Percentiles rank a stretch among this genome's conserved stretches.
phyloP scores from a whole-genome alignment of 2,113 vertebrate genomes.

The Planiliza haematocheilus region DNA sequence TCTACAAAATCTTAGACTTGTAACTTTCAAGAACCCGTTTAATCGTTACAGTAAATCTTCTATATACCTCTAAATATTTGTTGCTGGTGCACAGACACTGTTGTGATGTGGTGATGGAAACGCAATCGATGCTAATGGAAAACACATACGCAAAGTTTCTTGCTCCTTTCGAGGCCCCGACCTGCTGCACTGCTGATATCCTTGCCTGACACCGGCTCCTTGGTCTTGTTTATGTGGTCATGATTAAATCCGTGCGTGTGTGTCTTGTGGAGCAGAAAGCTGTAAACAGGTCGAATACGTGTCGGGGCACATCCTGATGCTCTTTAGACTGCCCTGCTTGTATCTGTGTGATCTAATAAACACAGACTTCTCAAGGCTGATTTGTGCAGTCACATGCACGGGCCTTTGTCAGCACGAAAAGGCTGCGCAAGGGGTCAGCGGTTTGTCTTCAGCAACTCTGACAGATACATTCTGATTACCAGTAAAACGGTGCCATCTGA shows the following conservation, averaged over 20 bases:
- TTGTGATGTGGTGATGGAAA: too few relatives aligned
- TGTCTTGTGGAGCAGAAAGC: constrained; percentile 64
- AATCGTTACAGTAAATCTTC: too few relatives aligned
- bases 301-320: constrained; percentile 48
- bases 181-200: neutral
- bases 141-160: neutral
- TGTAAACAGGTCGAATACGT: constrained; percentile 67
- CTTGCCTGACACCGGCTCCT: constrained; percentile 13
- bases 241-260: constrained; percentile 51
- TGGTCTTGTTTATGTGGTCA: constrained; percentile 43
- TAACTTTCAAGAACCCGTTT: too few relatives aligned
- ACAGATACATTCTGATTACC: constrained; percentile 1
- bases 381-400: constrained; percentile 59
- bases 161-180: neutral
- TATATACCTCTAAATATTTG: too few relatives aligned
- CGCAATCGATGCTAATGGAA: neutral
- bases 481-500: neutral
- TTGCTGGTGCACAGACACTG: too few relatives aligned
- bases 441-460: constrained; percentile 11
- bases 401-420: constrained; percentile 39
- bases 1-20: too few relatives aligned
- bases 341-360: constrained; percentile 71
- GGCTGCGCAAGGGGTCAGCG: constrained; percentile 12
- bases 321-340: constrained; percentile 32
- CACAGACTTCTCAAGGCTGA: constrained; percentile 49